Base-by-base conservation (phyloP, 1,140 invertebrate species). In the Ericerus pela region DNA sequence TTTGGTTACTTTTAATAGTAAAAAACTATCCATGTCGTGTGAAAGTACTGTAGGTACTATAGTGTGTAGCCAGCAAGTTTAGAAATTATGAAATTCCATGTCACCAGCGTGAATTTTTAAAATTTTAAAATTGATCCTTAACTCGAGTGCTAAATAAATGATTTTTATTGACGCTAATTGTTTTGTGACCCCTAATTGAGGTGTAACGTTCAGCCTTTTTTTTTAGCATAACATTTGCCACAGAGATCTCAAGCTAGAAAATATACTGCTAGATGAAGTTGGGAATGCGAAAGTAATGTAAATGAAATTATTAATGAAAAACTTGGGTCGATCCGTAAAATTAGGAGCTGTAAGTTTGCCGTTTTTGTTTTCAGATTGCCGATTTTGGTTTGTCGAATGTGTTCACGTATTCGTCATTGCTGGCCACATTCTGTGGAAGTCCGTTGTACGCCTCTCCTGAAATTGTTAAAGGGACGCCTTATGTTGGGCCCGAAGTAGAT, bases 371-470 rank as follows among this genome's bases (percentile, higher is more conserved):
- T 53, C 71, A 92, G 82, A 97, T 99, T 71, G 96, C 94, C 12
- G 96, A 99, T 74, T 99, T 99, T 74, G 96, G 96, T 59, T 72
- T 99, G 20, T 96, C 94, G 28, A 99, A 99, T 72, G 93, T 96
- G 56, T 99, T 95, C 68, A 88, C 90, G 72, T 88, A 91, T 63
- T 81, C 83, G 58, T 76, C 84, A 31, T 69, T 98, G 37, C 69
- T 98, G 58, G 85, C 80, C 56, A 99, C 96, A 28, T 99, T 96
- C 71, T 99, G 96, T 72, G 96, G 96, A 4, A 95, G 90, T 66
- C 95, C 96, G 1, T 68, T 99, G 6, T 99, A 99, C 68, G 95
- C 95, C 12, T 97, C 93, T 47, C 96, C 96, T 0, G 96, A 99
- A 75, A 99, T 99, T 61, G 95, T 99, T 11, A 91, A 92, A 72